Evolutionary conservation across 2,797 vertebrate species (phyloP).

Genomic region (Eutrigla gurnardus): DNA sequence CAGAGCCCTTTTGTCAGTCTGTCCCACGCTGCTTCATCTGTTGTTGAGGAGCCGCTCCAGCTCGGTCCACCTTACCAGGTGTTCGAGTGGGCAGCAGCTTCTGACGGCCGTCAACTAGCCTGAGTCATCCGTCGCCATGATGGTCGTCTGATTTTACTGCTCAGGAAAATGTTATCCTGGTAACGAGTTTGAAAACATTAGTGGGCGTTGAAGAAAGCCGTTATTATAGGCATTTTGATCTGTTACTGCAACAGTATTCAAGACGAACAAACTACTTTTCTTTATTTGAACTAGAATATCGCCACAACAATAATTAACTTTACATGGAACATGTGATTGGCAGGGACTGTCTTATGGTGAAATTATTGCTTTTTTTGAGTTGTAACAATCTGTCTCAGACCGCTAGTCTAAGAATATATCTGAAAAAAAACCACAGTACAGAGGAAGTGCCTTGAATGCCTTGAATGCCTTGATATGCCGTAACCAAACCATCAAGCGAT

Average conservation of each 20-base stretch:
- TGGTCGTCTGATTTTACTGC: not conserved
- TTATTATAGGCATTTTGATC: not conserved
- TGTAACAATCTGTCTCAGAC: conserved; percentile 14
- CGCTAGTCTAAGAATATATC: not conserved
- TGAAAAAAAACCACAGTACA: not conserved
- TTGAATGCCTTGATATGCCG: not conserved
- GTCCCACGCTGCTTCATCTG: conserved; percentile 3
- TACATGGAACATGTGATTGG: not conserved
- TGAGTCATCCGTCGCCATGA: not conserved
- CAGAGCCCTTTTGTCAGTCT: not conserved
- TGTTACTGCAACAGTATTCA: not conserved
- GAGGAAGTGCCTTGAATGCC: conserved; percentile 7
- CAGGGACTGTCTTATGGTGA: too few relatives aligned
- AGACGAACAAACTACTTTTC: not conserved
- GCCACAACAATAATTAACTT: not conserved
- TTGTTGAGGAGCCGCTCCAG: conserved; percentile 6
- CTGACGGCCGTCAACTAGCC: conserved; percentile 22
- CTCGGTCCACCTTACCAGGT: not conserved
- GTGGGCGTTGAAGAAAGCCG: not conserved
- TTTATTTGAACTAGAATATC: conserved; percentile 11
- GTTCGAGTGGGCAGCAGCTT: conserved; percentile 17
- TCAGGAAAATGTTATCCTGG: not conserved
- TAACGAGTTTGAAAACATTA: not conserved
- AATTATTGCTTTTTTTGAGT: not conserved
- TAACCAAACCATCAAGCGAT: conserved; percentile 19